Conservation (phyloP, 1,140 invertebrate species). For the Marisa cornuarietis region DNA sequence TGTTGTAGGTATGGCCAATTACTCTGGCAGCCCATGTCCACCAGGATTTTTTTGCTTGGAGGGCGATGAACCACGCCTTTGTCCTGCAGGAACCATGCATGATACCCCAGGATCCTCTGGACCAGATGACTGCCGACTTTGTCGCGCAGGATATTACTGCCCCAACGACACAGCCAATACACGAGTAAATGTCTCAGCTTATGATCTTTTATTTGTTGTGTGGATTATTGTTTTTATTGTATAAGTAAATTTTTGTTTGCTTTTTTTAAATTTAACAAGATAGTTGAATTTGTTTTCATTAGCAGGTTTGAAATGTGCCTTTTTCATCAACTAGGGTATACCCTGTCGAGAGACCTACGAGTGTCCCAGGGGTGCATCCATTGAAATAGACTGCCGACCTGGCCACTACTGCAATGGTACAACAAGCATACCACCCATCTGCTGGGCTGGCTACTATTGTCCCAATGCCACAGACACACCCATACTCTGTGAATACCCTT, state of each 20-base stretch:
- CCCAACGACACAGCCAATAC: slow-evolving; percentile 62
- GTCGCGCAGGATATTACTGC: slow-evolving; percentile 60
- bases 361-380: slow-evolving; percentile 50
- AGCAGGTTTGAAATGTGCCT: not conserved
- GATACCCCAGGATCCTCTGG: slow-evolving; percentile 47
- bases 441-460: slow-evolving; percentile 61
- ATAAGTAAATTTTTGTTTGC: not conserved
- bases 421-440: slow-evolving; percentile 53
- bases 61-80: slow-evolving; percentile 54
- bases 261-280: not conserved
- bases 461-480: slow-evolving; percentile 51
- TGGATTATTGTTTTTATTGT: not conserved
- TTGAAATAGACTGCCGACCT: slow-evolving; percentile 51
- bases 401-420: slow-evolving; percentile 54
- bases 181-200: not conserved
- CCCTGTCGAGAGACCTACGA: slow-evolving; percentile 57
- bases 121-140: slow-evolving; percentile 50
- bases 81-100: slow-evolving; percentile 59
- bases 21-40: slow-evolving; percentile 50
- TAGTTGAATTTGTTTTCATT: not conserved
- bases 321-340: slow-evolving; percentile 40
- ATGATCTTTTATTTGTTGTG: not conserved
- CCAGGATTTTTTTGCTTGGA: slow-evolving; percentile 55
- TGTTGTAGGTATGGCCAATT: slow-evolving; percentile 54
- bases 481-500: slow-evolving; percentile 49